Conservation (phyloP, 1,140 invertebrate species). For the Lamellibrachia luymesi region DNA sequence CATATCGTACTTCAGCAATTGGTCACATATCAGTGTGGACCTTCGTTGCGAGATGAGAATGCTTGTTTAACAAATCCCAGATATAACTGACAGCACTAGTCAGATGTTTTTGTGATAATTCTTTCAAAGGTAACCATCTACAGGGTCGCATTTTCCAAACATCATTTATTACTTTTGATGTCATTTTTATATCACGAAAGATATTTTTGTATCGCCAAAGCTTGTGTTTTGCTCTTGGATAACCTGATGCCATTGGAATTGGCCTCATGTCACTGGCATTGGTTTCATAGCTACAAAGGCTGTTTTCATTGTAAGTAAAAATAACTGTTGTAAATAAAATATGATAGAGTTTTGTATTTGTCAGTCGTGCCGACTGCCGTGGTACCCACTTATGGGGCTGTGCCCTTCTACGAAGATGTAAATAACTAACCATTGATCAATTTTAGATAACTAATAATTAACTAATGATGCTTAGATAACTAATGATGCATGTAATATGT, state of each 20-base stretch:
- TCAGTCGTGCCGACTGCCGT: background rate
- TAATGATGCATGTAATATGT: background rate
- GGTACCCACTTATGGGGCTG: background rate
- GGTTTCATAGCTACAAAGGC: background rate
- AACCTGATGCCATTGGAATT: background rate
- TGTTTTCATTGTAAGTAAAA: too few species aligned
- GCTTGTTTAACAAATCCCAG: background rate
- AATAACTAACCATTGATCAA: background rate
- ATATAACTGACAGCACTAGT: background rate
- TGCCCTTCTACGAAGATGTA: background rate
- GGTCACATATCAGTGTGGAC: background rate
- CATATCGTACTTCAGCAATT: background rate
- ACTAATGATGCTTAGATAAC: background rate
- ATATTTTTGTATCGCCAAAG: background rate
- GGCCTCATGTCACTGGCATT: background rate
- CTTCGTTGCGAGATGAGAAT: background rate
- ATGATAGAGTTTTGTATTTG: background rate
- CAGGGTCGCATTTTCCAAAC: background rate
- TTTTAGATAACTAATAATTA: background rate
- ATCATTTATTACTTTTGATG: background rate
- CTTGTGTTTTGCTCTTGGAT: background rate
- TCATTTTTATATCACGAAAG: background rate
- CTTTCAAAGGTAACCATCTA: background rate
- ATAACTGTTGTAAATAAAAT: background rate
- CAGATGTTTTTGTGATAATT: background rate